Conservation (phyloP, 2,113 vertebrate genomes). For the Malurus alboscapulatus region DNA sequence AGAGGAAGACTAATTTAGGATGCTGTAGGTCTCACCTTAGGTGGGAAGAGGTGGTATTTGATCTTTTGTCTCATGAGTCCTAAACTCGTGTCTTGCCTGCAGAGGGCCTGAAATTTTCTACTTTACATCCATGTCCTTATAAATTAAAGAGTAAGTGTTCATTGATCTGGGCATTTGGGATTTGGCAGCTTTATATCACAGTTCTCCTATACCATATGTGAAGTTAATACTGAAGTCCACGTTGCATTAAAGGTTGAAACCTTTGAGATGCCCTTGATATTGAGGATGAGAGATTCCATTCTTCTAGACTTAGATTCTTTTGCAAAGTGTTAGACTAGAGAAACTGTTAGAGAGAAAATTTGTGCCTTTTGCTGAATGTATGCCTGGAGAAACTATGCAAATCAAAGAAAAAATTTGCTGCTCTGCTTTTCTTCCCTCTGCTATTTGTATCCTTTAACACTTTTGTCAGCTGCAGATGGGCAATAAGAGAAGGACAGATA, state of each 20-base stretch:
- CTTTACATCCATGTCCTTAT: background rate
- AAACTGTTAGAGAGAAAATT: background rate
- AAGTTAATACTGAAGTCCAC: background rate
- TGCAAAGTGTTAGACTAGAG: background rate
- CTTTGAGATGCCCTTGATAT: background rate
- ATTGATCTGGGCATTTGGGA: background rate
- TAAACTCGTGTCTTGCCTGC: background rate
- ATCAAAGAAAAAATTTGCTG: background rate
- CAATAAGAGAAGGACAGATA: conserved; percentile 5
- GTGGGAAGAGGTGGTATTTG: background rate
- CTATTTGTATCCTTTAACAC: conserved; percentile 35
- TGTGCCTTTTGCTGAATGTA: background rate
- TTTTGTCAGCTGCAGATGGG: conserved; percentile 41
- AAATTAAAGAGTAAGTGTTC: background rate
- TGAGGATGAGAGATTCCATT: background rate
- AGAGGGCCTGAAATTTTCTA: background rate
- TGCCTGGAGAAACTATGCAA: conserved; percentile 14
- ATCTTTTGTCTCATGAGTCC: background rate
- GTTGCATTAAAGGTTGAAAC: background rate
- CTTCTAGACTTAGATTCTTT: background rate
- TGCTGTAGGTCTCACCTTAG: background rate
- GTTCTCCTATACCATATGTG: background rate
- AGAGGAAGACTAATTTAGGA: background rate
- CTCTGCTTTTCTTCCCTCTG: conserved; percentile 4
- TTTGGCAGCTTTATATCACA: background rate